A percentile compares a stretch with the other conserved stretches of the same genome.
Conservation (phyloP, 2,888 invertebrate genomes). For the Hofmannophila pseudospretella region DNA sequence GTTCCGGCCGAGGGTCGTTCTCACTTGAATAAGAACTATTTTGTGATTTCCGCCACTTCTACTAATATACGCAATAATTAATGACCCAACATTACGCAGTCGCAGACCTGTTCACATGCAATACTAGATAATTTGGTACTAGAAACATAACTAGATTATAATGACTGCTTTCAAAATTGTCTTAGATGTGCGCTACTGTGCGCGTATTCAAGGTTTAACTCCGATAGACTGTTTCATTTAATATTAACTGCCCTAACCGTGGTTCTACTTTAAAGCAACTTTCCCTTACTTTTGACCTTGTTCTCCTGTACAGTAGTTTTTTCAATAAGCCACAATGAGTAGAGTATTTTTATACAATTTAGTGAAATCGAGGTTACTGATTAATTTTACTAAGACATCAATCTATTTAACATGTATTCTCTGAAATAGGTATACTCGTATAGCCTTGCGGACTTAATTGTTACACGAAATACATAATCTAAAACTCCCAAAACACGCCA, state of each 20-base stretch:
- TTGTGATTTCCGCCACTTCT: constrained; percentile 56
- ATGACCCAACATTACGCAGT: constrained; percentile 39
- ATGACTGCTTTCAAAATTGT: constrained; percentile 9
- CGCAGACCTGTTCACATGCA: constrained; percentile 26
- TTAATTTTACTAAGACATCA: too few species aligned
- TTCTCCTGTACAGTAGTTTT: too few species aligned
- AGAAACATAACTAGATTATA: constrained; percentile 32
- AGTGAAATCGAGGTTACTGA: too few species aligned
- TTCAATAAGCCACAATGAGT: too few species aligned
- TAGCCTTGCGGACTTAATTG: too few species aligned
- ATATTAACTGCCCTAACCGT: constrained; percentile 2
- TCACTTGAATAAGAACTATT: constrained; percentile 59
- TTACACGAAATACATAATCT: too few species aligned
- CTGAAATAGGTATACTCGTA: too few species aligned
- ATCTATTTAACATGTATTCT: too few species aligned
- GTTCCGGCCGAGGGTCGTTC: constrained; percentile 64
- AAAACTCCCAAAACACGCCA: not conserved
- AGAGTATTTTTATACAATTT: too few species aligned
- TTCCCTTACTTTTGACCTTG: constrained; percentile 8
- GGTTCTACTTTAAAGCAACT: not conserved
- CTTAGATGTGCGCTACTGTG: constrained; percentile 1
- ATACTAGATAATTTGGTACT: constrained; percentile 36
- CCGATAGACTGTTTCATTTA: constrained; percentile 2
- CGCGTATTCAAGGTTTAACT: constrained; percentile 5
- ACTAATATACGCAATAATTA: constrained; percentile 44